Percentiles rank a stretch among this genome's conserved stretches.
Conservation (phyloP, 2,797 vertebrate genomes). For the Neoniphon sammara region DNA sequence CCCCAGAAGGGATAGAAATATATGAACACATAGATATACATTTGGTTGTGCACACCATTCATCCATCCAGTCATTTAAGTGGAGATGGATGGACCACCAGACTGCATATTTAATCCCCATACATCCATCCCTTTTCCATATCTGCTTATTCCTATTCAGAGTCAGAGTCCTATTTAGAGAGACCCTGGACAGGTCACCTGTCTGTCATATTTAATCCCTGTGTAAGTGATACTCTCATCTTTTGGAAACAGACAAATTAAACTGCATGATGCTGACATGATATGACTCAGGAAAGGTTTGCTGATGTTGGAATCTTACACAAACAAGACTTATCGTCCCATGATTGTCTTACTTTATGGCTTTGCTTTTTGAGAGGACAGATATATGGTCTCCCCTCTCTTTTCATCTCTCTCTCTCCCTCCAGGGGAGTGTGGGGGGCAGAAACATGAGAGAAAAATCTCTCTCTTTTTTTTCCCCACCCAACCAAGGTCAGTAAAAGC, state of each 20-base stretch:
- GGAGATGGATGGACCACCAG: neutral
- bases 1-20: neutral
- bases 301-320: conserved; percentile 34
- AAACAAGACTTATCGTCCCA: conserved; percentile 32
- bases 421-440: conserved; percentile 50
- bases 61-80: neutral
- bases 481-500: conserved; percentile 77
- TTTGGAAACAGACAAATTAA: conserved; percentile 27
- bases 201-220: conserved; percentile 17
- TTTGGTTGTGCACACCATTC: no score
- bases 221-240: conserved; percentile 22
- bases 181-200: neutral
- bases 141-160: no score
- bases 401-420: conserved; percentile 33
- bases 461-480: conserved; percentile 39
- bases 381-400: conserved; percentile 52
- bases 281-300: neutral
- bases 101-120: conserved; percentile 17
- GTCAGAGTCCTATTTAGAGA: no score
- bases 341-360: conserved; percentile 31
- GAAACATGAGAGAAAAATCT: conserved; percentile 35
- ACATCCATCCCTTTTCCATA: no score
- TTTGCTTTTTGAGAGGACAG: conserved; percentile 45
- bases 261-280: neutral
- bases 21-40: neutral